Percentiles rank a stretch among this genome's conserved stretches.
Conservation (phyloP, 2,888 invertebrate species). For the Drosophila percnosoma region DNA sequence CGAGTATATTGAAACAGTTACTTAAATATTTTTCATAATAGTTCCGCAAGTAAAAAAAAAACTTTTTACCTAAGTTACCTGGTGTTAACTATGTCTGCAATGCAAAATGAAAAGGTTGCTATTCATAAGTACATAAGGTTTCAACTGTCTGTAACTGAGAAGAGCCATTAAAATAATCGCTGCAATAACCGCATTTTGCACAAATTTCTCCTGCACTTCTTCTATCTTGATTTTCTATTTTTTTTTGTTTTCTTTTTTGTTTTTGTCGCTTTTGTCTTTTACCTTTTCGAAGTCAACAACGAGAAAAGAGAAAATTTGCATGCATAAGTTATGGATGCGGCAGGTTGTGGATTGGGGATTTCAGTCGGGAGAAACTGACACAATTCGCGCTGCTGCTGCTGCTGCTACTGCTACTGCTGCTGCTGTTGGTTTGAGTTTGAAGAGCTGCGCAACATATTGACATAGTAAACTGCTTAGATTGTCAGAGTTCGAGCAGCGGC, state of each 20-base stretch:
- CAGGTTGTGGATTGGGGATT: slow-evolving; percentile 39
- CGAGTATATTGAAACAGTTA: background rate
- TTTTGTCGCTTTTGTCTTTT: slow-evolving; percentile 53
- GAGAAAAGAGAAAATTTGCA: slow-evolving; percentile 66
- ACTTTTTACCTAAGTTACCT: slow-evolving; percentile 30
- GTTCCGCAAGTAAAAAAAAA: background rate
- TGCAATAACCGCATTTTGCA: slow-evolving; percentile 74
- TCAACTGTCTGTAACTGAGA: slow-evolving; percentile 56
- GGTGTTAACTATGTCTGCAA: slow-evolving; percentile 50
- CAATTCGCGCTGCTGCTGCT: slow-evolving; percentile 18
- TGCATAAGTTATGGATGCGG: slow-evolving; percentile 75
- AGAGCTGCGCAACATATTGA: slow-evolving; percentile 70
- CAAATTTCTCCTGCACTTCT: slow-evolving; percentile 54
- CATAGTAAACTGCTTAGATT: slow-evolving; percentile 79
- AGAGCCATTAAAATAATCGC: slow-evolving; percentile 76
- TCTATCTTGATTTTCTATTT: background rate
- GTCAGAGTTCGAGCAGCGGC: slow-evolving; percentile 72
- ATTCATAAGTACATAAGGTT: slow-evolving; percentile 56
- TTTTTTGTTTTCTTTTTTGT: slow-evolving; percentile 21
- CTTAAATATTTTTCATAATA: background rate
- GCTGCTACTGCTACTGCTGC: background rate
- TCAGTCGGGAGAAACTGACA: slow-evolving; percentile 36
- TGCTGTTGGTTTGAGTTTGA: slow-evolving; percentile 19
- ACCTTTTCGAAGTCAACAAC: slow-evolving; percentile 66
- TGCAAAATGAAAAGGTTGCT: slow-evolving; percentile 22